Evolutionary conservation across 92 coral and sea anemone genomes (phyloP).

Genomic region (Paramuricea clavata): DNA sequence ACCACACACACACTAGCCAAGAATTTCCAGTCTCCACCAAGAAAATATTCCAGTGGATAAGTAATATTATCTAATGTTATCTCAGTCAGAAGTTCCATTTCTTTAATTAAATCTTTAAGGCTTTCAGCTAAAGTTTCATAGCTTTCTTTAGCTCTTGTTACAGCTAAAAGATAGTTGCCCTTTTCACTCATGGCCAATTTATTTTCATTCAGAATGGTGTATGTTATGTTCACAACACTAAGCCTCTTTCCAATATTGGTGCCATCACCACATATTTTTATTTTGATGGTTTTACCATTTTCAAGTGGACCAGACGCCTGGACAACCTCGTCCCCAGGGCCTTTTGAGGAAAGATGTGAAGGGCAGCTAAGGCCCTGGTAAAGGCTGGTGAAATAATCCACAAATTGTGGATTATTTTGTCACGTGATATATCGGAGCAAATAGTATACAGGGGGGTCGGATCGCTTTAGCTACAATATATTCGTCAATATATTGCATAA

Average conservation of each 20-base stretch:
- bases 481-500: no score
- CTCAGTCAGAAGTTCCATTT: constrained; percentile 45
- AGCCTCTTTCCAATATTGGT: constrained; percentile 64
- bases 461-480: no score
- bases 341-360: no score
- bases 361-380: no score
- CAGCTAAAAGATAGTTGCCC: constrained; percentile 48
- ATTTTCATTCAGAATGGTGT: constrained; percentile 40
- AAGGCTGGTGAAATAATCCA: no score
- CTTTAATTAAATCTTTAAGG: constrained; percentile 48
- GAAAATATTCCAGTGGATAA: constrained; percentile 56
- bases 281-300: not conserved
- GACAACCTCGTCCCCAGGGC: no score
- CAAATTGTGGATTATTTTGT: no score
- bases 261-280: constrained; percentile 58
- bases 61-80: constrained; percentile 23
- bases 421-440: no score
- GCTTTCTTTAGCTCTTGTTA: constrained; percentile 46
- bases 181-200: constrained; percentile 45
- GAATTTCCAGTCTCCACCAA: constrained; percentile 72
- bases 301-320: not conserved
- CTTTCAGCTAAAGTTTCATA: constrained; percentile 62
- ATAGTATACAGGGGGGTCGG: no score
- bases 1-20: constrained; percentile 71
- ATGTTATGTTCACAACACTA: constrained; percentile 50